These are phyloP conservation scores for Menidia menidia DNA, from an alignment of 2,797 vertebrate genomes.

Conservation along the genomic window DNA sequence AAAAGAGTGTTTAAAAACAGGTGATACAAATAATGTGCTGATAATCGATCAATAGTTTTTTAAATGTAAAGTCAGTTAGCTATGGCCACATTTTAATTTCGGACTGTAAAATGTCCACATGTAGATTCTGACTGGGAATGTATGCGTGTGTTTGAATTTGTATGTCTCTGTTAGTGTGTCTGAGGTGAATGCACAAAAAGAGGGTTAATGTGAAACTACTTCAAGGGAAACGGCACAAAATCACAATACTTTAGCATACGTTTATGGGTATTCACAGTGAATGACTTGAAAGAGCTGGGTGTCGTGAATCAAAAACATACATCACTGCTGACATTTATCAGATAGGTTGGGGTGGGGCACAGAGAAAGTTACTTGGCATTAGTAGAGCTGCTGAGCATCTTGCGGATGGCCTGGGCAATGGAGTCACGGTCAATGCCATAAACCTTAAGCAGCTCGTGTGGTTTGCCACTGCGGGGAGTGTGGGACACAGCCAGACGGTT, in stretches of 20 bases:
- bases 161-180: constrained; percentile 37
- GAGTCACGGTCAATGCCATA: constrained; percentile 84
- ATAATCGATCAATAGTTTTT: constrained; percentile 41
- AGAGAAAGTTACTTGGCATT: constrained; percentile 75
- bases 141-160: constrained; percentile 36
- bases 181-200: constrained; percentile 56
- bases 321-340: constrained; percentile 41
- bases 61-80: constrained; percentile 27
- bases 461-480: constrained; percentile 82
- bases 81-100: constrained; percentile 31
- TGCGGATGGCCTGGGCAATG: constrained; percentile 81
- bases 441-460: constrained; percentile 82
- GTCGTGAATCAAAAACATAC: constrained; percentile 60
- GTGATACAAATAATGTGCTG: constrained; percentile 45
- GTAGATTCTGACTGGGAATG: constrained; percentile 27
- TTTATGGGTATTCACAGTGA: constrained; percentile 69
- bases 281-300: constrained; percentile 49
- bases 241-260: constrained; percentile 76
- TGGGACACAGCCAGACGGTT: constrained; percentile 83
- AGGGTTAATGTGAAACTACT: constrained; percentile 64
- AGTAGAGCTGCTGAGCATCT: constrained; percentile 78
- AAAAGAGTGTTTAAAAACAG: constrained; percentile 64
- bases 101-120: constrained; percentile 26
- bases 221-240: constrained; percentile 75
- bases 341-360: constrained; percentile 44